Base-by-base conservation (phyloP, 2,888 invertebrate species). In the Trissoscelio sp. region DNA sequence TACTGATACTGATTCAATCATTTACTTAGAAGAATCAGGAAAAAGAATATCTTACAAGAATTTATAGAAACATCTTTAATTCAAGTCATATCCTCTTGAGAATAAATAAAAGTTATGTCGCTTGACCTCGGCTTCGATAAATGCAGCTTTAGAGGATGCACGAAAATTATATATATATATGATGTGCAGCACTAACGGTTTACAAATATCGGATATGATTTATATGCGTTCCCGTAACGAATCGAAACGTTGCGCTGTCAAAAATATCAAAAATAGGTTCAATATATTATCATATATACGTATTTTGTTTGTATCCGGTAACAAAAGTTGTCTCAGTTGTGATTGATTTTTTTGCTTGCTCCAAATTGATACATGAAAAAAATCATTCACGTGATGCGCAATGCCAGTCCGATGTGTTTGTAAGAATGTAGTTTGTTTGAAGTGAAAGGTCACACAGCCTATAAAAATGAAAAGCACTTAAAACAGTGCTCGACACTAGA, bases 401-500 rank as follows among this genome's bases (percentile, higher is more conserved):
- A 2, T 22, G 44, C 44, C 20, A 57, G 67, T 48, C 42, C 37
- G 48, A 77, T 73, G 48, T 60, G n/a, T n/a, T n/a, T n/a, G n/a
- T 31, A 53, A 46, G 42, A 60, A 48, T 31, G 24, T 39, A 55
- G 57, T 67, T 81, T 60, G 51, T 86, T 88, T 86, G n/a, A 86
- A 85, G 88, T 87, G 86, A 93, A 93, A 93, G 92, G 93, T 93
- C 93, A 93, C 93, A 94, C 93, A 93, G 93, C 93, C 93, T 92
- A n/a, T n/a, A 93, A 92, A 93, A 93, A 92, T 89, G 88, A 93
- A 92, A 93, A 93, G 93, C 94, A 94, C 94, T 93, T 94, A 94
- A 94, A 94, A 94, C 93, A 94, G 94, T 94, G 94, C 94, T 92
- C 92, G 92, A 92, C 92, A 92, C 92, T 92, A 92, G 55, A 92